Conservation (phyloP, 2,888 invertebrate genomes). For the Athalia circularis region DNA sequence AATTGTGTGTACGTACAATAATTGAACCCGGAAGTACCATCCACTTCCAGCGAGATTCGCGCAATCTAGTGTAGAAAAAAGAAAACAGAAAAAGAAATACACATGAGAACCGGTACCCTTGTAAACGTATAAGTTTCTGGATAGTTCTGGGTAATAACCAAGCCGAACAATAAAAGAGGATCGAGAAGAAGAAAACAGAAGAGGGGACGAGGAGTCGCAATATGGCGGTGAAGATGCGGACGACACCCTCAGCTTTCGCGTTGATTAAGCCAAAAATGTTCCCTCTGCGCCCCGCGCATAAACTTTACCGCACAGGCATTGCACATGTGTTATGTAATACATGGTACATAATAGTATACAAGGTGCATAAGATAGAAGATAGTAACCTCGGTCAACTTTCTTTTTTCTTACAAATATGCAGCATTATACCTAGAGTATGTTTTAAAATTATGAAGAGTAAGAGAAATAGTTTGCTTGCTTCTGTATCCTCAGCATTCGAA, state of each 20-base stretch:
- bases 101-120: no score
- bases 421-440: no score
- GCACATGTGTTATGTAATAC: background rate
- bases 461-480: no score
- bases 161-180: background rate
- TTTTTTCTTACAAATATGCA: background rate
- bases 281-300: slow-evolving; percentile 2
- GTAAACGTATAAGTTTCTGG: background rate
- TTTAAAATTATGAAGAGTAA: no score
- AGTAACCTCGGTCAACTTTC: background rate
- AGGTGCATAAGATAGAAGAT: no score
- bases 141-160: slow-evolving; percentile 39
- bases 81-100: no score
- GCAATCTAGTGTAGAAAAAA: background rate
- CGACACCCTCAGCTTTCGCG: slow-evolving; percentile 10
- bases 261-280: slow-evolving; percentile 60
- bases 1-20: no score
- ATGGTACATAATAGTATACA: background rate
- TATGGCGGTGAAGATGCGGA: slow-evolving; percentile 3
- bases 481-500: background rate
- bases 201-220: background rate
- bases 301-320: slow-evolving; percentile 36
- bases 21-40: no score
- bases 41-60: no score
- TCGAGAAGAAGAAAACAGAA: slow-evolving; percentile 4